phyloP scores from a whole-genome alignment of 2,888 invertebrate genomes.

The Agonopterix subpropinquella region DNA sequence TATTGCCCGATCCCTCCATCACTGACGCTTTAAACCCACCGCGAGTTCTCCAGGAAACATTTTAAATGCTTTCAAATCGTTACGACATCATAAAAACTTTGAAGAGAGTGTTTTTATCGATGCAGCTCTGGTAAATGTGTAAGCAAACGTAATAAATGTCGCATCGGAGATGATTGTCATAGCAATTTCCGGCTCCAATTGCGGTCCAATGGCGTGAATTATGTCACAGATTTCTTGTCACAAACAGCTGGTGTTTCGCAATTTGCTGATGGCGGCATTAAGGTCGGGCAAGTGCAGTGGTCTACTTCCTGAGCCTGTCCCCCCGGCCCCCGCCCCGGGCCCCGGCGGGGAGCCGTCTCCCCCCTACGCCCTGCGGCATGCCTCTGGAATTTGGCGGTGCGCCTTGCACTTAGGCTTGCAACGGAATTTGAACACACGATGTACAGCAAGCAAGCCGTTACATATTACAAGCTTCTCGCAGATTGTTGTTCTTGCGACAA shows the following conservation, averaged over 20 bases:
- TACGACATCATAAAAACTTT: background rate
- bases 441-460: slow-evolving; percentile 25
- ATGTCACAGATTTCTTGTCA: slow-evolving; percentile 64
- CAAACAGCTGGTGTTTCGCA: slow-evolving; percentile 67
- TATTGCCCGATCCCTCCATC: slow-evolving; percentile 50
- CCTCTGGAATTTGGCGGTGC: slow-evolving; percentile 64
- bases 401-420: slow-evolving; percentile 54
- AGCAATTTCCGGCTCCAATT: slow-evolving; percentile 45
- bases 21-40: slow-evolving; percentile 31
- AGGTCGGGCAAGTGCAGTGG: slow-evolving; percentile 62
- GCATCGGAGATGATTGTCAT: slow-evolving; percentile 40
- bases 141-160: slow-evolving; percentile 22
- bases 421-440: slow-evolving; percentile 38
- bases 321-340: slow-evolving; percentile 33
- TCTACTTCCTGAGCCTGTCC: slow-evolving; percentile 36
- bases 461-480: slow-evolving; percentile 24
- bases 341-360: slow-evolving; percentile 11
- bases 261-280: slow-evolving; percentile 72
- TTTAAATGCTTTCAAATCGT: background rate
- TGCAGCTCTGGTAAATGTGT: background rate
- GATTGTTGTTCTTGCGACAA: slow-evolving; percentile 16
- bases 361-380: slow-evolving; percentile 47
- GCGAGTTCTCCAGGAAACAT: slow-evolving; percentile 6
- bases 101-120: background rate
- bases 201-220: slow-evolving; percentile 56